Percentiles rank a stretch among this genome's conserved stretches.
phyloP scores from a whole-genome alignment of 2,888 invertebrate genomes.

The Volucella bombylans region DNA sequence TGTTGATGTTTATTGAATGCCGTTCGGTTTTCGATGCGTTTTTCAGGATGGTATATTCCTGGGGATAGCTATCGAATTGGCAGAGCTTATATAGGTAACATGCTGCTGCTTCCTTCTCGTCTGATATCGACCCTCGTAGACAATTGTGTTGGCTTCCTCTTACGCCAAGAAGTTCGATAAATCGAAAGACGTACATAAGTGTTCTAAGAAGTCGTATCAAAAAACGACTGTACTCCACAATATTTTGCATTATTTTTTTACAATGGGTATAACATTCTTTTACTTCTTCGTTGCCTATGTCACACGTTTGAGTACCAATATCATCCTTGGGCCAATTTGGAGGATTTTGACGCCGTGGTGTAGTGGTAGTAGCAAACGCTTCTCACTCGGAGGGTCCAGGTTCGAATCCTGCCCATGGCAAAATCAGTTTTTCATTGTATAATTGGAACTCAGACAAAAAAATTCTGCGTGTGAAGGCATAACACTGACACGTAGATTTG shows the following conservation, averaged over 20 bases:
- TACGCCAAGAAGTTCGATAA: not conserved
- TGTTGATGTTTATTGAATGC: not conserved
- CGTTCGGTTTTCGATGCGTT: not conserved
- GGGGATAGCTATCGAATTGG: conserved; percentile 12
- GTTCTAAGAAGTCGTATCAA: conserved; percentile 20
- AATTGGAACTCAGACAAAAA: too few species aligned
- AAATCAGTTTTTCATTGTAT: too few species aligned
- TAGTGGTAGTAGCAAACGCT: too few species aligned
- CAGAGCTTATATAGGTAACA: conserved; percentile 40
- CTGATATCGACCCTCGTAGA: not conserved
- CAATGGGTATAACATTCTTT: not conserved
- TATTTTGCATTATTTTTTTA: not conserved
- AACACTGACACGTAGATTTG: too few species aligned
- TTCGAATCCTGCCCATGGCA: too few species aligned
- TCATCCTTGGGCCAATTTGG: too few species aligned
- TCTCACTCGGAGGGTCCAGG: too few species aligned
- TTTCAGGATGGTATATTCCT: not conserved
- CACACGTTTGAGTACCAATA: not conserved
- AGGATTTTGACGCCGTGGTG: not conserved
- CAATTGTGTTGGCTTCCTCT: too few species aligned
- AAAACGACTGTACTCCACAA: not conserved
- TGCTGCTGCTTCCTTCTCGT: not conserved
- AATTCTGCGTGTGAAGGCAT: too few species aligned
- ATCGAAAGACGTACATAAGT: not conserved
- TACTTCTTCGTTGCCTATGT: not conserved